These are phyloP conservation scores for Hyposmocoma kahamanoa DNA, from an alignment of 1,140 invertebrate genomes.

Conservation along the genomic window DNA sequence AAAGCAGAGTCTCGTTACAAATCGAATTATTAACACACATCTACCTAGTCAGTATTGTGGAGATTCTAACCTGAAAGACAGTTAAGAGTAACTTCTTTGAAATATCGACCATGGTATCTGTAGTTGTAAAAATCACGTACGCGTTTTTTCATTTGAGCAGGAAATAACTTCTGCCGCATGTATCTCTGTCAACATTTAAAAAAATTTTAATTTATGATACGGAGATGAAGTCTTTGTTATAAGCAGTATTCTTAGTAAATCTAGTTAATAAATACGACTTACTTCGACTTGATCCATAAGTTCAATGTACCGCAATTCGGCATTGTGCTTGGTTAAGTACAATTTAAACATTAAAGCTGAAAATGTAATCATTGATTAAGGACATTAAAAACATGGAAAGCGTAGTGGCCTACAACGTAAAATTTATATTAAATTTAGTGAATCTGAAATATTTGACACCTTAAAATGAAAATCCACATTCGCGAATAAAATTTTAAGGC, in stretches of 20 bases:
- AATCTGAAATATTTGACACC: too few species aligned
- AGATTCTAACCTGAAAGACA: constrained; percentile 34
- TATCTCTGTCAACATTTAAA: constrained; percentile 25
- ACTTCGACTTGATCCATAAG: constrained; percentile 43
- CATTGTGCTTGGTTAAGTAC: constrained; percentile 26
- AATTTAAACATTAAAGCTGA: constrained; percentile 15
- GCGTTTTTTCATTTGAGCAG: constrained; percentile 22
- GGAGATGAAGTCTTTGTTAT: too few species aligned
- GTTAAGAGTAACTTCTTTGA: constrained; percentile 23
- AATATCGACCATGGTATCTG: constrained; percentile 29
- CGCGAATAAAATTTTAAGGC: too few species aligned
- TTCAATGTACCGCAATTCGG: constrained; percentile 25
- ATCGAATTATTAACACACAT: too few species aligned
- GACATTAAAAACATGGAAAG: not conserved
- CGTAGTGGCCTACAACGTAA: too few species aligned
- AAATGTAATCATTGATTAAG: not conserved
- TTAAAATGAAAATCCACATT: too few species aligned
- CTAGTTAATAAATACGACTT: not conserved
- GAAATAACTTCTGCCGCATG: constrained; percentile 38
- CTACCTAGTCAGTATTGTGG: too few species aligned
- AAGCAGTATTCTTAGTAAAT: too few species aligned
- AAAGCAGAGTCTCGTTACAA: too few species aligned
- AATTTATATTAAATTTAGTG: too few species aligned
- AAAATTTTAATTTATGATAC: not conserved
- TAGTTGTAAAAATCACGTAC: constrained; percentile 31